Base-by-base conservation (phyloP, 2,113 vertebrate genomes). In the Oncorhynchus tshawytscha region DNA sequence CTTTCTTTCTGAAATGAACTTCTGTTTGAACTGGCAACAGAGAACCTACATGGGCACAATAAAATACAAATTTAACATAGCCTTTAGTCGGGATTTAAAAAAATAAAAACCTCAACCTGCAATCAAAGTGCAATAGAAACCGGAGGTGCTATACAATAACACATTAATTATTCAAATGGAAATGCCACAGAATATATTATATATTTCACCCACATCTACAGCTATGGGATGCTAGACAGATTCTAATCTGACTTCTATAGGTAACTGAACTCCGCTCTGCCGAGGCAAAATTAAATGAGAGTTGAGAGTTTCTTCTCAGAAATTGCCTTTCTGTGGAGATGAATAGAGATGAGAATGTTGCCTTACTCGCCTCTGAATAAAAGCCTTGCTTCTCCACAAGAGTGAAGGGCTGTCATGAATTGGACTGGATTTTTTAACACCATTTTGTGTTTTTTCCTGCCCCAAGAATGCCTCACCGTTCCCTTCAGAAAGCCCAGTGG, bases 1-100 rank as follows among this genome's bases (percentile, higher is more conserved):
- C 0, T n/a, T n/a, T n/a, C 22, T 86, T 81, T 77, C 73, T 83
- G 84, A 87, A 87, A 81, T 78, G 77, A 85, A 82, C 82, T 79
- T 73, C 20, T 72, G 27, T 59, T 57, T 57, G 5, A 49, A 57
- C 15, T 29, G 16, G 25, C 13, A 20, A 5, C 4, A 13, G 34
- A 4, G n/a, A 48, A 64, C 0, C 57, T n/a, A n/a, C 49, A 60
- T 29, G 5, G 16, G 13, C 34, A 15, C 12, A 72, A 18, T 25
- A 15, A 60, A 66, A 34, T 20, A 15, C 39, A 74, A 60, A 71
- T 51, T 59, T 7, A 69, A 16, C 29, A 75, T 73, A 84, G 39
- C 34, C 7, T 67, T 70, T 3, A 70, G 66, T 27, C 67, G 57
- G 62, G 25, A 64, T 39, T 51, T 67, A 64, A 24, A 7, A 18